Conservation (phyloP, 92 coral and sea anemone species). For the Umimayanthus chanpuru region DNA sequence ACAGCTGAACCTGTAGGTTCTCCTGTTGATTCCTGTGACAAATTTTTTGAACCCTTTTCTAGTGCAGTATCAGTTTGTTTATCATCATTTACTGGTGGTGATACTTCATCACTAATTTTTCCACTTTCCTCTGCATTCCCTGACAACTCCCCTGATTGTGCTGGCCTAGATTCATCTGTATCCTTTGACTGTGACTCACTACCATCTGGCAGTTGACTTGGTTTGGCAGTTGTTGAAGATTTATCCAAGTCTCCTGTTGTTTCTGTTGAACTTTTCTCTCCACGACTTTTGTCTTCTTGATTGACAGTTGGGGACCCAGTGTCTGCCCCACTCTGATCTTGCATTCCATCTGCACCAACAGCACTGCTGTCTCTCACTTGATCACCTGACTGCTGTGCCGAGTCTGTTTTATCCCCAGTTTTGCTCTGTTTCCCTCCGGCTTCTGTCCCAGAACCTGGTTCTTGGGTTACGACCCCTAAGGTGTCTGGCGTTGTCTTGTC, state of each 20-base stretch:
- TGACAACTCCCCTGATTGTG: background rate
- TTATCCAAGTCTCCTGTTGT: background rate
- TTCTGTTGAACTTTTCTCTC: background rate
- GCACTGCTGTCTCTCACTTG: background rate
- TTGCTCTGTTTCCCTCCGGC: slow-evolving; percentile 3
- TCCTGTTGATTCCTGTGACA: slow-evolving; percentile 19
- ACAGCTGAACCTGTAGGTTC: slow-evolving; percentile 18
- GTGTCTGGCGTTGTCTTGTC: slow-evolving; percentile 19
- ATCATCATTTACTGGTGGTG: slow-evolving; percentile 70
- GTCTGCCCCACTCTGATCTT: slow-evolving; percentile 12
- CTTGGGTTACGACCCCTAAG: background rate
- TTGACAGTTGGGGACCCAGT: slow-evolving; percentile 10
- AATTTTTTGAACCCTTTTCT: background rate
- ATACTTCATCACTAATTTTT: slow-evolving; percentile 58
- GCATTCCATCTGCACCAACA: slow-evolving; percentile 8
- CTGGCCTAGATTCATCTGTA: background rate
- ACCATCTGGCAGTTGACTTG: background rate
- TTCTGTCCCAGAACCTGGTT: background rate
- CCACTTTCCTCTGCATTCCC: slow-evolving; percentile 31
- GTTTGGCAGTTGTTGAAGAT: background rate
- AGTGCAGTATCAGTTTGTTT: slow-evolving; percentile 30
- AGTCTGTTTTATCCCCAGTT: background rate
- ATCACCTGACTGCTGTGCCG: background rate
- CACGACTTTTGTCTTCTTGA: background rate
- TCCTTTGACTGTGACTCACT: background rate